These are phyloP conservation scores for Entomobrya proxima DNA, from an alignment of 2,888 invertebrate species.

Conservation along the genomic window DNA sequence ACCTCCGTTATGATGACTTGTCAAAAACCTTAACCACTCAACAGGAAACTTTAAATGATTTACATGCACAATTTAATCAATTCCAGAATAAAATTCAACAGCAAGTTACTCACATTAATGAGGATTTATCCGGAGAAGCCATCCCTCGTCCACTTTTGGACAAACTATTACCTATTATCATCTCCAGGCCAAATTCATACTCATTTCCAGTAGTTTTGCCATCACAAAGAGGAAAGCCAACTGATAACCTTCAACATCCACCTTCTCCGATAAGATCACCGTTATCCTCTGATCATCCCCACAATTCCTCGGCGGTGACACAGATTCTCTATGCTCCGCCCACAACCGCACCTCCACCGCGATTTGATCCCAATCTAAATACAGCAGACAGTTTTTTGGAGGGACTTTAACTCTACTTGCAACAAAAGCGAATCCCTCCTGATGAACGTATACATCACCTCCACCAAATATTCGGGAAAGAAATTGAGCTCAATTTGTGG, in stretches of 20 bases:
- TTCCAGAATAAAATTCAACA: too few species aligned
- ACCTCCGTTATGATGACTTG: too few species aligned
- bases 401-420: slow-evolving; percentile 13
- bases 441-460: slow-evolving; percentile 3
- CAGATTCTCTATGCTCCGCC: not conserved
- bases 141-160: not conserved
- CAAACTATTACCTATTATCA: not conserved
- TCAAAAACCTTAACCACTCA: too few species aligned
- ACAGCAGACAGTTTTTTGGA: not conserved
- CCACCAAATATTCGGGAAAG: slow-evolving; percentile 26
- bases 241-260: not conserved
- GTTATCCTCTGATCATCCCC: not conserved
- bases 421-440: not conserved
- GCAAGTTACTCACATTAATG: not conserved
- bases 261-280: not conserved
- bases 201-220: not conserved
- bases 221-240: not conserved
- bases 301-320: not conserved
- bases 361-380: not conserved
- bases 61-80: too few species aligned
- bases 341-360: not conserved
- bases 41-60: too few species aligned
- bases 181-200: not conserved
- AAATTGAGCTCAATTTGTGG: slow-evolving; percentile 39
- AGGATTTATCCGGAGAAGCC: not conserved